Evolutionary conservation across 2,888 invertebrate species (phyloP).

Genomic region (Sesia apiformis): DNA sequence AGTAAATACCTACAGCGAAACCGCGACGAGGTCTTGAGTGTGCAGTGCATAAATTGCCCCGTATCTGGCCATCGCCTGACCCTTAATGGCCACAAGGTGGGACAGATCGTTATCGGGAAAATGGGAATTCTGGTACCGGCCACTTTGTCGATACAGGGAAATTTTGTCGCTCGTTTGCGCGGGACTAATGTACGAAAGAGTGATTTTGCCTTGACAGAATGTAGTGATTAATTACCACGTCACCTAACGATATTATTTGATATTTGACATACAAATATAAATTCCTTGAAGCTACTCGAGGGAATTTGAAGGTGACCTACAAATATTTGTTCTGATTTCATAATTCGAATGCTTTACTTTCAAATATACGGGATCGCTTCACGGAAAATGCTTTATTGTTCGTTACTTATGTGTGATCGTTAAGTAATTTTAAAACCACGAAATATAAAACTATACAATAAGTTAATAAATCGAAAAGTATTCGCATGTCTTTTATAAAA

Average conservation of each 20-base stretch:
- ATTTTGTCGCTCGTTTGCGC: slow-evolving; percentile 51
- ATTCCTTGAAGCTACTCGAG: too few relatives aligned
- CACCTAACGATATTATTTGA: too few relatives aligned
- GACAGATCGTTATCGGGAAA: slow-evolving; percentile 66
- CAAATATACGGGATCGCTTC: too few relatives aligned
- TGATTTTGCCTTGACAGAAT: slow-evolving; percentile 16
- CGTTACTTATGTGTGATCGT: too few relatives aligned
- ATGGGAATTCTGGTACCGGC: slow-evolving; percentile 46
- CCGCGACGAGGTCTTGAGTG: slow-evolving; percentile 36
- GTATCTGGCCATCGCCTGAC: slow-evolving; percentile 66
- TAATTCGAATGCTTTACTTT: too few relatives aligned
- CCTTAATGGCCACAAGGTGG: slow-evolving; percentile 64
- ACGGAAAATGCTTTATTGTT: too few relatives aligned
- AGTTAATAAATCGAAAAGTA: not conserved
- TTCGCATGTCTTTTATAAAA: not conserved
- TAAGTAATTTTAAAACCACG: not conserved
- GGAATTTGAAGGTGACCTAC: too few relatives aligned
- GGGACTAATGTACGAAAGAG: slow-evolving; percentile 28
- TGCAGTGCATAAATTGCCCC: slow-evolving; percentile 64
- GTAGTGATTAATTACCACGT: slow-evolving; percentile 21
- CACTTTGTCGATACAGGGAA: slow-evolving; percentile 60
- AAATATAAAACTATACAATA: not conserved
- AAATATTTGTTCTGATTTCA: too few relatives aligned
- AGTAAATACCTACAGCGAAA: slow-evolving; percentile 44
- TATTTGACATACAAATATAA: too few relatives aligned